A percentile compares a stretch with the other conserved stretches of the same genome.
phyloP scores from a whole-genome alignment of 2,797 vertebrate species.

The Neopelma chrysocephalum region DNA sequence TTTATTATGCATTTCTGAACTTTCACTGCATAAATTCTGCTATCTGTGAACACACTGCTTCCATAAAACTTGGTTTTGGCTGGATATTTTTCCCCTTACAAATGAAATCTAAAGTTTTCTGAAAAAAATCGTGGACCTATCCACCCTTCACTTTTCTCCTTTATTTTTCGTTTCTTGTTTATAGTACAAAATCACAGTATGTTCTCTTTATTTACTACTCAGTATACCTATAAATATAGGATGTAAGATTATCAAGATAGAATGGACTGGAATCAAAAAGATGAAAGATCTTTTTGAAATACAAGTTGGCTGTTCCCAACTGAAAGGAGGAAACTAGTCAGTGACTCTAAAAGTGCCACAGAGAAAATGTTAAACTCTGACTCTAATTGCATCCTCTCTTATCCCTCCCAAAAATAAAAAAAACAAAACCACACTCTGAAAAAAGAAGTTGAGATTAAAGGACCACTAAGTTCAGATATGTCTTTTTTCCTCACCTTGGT shows the following conservation, averaged over 20 bases:
- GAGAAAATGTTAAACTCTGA: not conserved
- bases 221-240: slow-evolving; percentile 32
- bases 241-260: not conserved
- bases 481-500: not conserved
- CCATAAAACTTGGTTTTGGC: slow-evolving; percentile 29
- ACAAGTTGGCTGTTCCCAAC: not conserved
- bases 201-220: slow-evolving; percentile 45
- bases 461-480: not conserved
- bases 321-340: not conserved
- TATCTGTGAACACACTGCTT: not conserved
- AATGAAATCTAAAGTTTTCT: slow-evolving; percentile 26
- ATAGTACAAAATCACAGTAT: not conserved
- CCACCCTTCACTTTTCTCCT: not conserved
- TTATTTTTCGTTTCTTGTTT: slow-evolving; percentile 3
- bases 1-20: slow-evolving; percentile 50
- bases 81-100: slow-evolving; percentile 12
- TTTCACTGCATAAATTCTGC: slow-evolving; percentile 42
- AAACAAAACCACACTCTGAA: not conserved
- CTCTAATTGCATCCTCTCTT: not conserved
- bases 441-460: not conserved
- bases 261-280: not conserved
- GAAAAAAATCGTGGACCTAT: not conserved
- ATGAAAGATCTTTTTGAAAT: slow-evolving; percentile 42
- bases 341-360: not conserved
- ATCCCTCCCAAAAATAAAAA: not conserved